Evolutionary conservation across 35 echinoderm and acorn worm genomes (phyloP).

Genomic region (Lytechinus variegatus): DNA sequence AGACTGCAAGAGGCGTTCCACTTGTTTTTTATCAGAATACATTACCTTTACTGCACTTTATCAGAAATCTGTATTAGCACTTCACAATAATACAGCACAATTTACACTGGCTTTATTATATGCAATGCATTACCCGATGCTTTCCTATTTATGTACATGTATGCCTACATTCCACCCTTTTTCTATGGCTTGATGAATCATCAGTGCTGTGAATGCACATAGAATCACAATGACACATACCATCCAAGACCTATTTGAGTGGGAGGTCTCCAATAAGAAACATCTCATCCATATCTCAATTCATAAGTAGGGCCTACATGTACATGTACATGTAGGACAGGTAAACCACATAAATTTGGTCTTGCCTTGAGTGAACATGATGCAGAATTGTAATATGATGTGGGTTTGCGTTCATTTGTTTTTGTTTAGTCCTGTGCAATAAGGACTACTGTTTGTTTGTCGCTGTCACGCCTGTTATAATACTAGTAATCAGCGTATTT

Average conservation of each 20-base stretch:
- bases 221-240: conserved; percentile 11
- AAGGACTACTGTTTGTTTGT: too few species aligned
- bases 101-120: too few species aligned
- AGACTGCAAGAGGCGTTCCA: too few species aligned
- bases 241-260: background rate
- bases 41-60: background rate
- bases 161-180: background rate
- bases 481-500: too few species aligned
- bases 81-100: background rate
- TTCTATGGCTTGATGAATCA: background rate
- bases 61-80: background rate
- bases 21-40: background rate
- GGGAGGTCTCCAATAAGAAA: background rate
- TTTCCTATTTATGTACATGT: background rate
- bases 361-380: too few species aligned
- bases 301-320: background rate
- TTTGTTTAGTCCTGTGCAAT: too few species aligned
- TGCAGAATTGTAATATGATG: too few species aligned
- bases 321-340: background rate
- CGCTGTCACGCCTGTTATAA: too few species aligned
- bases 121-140: background rate
- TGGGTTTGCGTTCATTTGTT: too few species aligned
- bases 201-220: background rate
- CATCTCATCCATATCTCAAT: background rate
- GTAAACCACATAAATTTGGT: too few species aligned